Evolutionary conservation across 2,888 invertebrate species (phyloP).

Genomic region (Microdon myrmicae): DNA sequence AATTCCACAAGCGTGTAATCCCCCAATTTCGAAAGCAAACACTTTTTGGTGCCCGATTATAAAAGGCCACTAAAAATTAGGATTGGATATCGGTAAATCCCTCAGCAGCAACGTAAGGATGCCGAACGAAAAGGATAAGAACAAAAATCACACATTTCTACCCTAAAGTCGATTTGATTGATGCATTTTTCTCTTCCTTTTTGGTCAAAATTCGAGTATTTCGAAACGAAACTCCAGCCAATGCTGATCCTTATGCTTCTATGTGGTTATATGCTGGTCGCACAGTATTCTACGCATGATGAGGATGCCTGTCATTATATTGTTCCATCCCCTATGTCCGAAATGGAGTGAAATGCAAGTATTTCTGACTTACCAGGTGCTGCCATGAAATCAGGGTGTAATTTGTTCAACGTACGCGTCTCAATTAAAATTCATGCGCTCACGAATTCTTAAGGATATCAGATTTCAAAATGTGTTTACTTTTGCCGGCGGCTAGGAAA

Average conservation of each 20-base stretch:
- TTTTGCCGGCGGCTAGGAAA: constrained; percentile 35
- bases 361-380: constrained; percentile 36
- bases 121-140: constrained; percentile 17
- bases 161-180: constrained; percentile 37
- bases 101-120: too few species aligned
- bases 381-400: constrained; percentile 42
- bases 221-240: constrained; percentile 23
- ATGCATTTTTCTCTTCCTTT: constrained; percentile 38
- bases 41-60: constrained; percentile 32
- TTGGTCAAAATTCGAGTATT: constrained; percentile 29
- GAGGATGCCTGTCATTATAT: constrained; percentile 5
- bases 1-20: constrained; percentile 51
- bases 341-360: constrained; percentile 16
- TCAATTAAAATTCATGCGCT: constrained; percentile 50
- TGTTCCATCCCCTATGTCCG: constrained; percentile 7
- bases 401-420: constrained; percentile 41
- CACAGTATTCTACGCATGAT: background rate
- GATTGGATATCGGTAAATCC: constrained; percentile 30
- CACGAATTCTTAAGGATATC: constrained; percentile 37
- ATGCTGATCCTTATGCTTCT: too few species aligned
- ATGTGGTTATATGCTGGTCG: background rate
- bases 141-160: constrained; percentile 13
- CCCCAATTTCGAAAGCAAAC: constrained; percentile 46
- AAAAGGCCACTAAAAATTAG: constrained; percentile 41
- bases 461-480: constrained; percentile 44